These are phyloP conservation scores for Volucella inanis DNA, from an alignment of 2,888 invertebrate species.

Conservation along the genomic window DNA sequence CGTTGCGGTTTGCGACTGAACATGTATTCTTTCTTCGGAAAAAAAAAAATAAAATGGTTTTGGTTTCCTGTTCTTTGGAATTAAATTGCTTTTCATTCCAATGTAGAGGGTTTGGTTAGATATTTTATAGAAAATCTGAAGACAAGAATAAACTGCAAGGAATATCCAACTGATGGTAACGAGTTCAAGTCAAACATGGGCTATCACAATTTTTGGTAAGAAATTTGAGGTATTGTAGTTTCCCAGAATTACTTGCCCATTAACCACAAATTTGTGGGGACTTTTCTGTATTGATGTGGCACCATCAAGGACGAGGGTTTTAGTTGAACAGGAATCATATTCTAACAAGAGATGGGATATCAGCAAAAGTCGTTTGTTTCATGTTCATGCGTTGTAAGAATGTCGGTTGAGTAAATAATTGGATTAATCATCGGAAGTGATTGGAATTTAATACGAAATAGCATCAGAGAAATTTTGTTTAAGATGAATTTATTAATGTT, in stretches of 20 bases:
- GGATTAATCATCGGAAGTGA: constrained; percentile 21
- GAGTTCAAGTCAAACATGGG: neutral
- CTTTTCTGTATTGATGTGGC: neutral
- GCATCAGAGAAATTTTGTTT: neutral
- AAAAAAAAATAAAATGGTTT: constrained; percentile 10
- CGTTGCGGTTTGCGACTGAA: constrained; percentile 5
- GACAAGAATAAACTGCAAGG: neutral
- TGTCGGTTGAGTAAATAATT: constrained; percentile 16
- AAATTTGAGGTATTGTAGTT: neutral
- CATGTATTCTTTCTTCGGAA: constrained; percentile 8
- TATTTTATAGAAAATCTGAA: neutral
- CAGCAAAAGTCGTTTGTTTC: too few relatives aligned
- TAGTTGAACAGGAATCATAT: too few relatives aligned
- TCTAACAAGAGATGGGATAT: too few relatives aligned
- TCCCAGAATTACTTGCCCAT: constrained; percentile 31
- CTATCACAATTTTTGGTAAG: neutral
- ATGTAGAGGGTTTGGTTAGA: neutral
- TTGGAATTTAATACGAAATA: constrained; percentile 13
- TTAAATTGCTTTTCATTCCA: neutral
- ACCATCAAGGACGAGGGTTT: neutral
- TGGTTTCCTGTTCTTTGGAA: neutral
- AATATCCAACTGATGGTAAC: neutral
- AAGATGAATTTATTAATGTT: too few relatives aligned
- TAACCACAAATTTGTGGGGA: constrained; percentile 16
- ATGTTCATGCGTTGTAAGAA: neutral